Conservation (phyloP, 2,113 vertebrate genomes). For the Apodemus sylvaticus region DNA sequence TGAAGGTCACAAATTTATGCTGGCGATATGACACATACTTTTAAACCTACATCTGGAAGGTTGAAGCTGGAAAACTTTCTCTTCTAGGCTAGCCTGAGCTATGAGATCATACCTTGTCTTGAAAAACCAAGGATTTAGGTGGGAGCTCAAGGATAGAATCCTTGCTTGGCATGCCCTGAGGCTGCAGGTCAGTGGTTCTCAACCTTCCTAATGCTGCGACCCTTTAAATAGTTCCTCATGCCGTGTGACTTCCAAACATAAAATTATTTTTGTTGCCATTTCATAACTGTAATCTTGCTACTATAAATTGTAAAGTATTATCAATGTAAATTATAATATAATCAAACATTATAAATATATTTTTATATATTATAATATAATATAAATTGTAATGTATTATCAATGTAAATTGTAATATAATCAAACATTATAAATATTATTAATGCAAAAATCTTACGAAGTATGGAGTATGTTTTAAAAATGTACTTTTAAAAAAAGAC, state of each 20-base stretch:
- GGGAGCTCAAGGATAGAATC: not conserved
- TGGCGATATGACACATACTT: not conserved
- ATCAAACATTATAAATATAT: not conserved
- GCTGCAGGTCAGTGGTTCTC: not conserved
- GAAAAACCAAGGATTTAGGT: not conserved
- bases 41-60: not conserved
- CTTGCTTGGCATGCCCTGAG: no score
- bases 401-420: not conserved
- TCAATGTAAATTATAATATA: not conserved
- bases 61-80: not conserved
- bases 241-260: not conserved
- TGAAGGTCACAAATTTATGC: not conserved
- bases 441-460: not conserved
- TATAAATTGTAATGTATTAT: no score
- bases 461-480: not conserved
- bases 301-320: no score
- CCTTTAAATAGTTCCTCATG: not conserved
- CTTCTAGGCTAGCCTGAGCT: not conserved
- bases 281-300: not conserved
- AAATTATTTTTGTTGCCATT: not conserved
- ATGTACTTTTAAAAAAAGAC: not conserved
- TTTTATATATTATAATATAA: no score
- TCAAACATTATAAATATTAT: not conserved
- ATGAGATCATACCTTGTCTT: not conserved
- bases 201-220: not conserved